These are phyloP conservation scores for Vulpes vulpes DNA, from an alignment of 2,113 vertebrate species.

Conservation along the genomic window DNA sequence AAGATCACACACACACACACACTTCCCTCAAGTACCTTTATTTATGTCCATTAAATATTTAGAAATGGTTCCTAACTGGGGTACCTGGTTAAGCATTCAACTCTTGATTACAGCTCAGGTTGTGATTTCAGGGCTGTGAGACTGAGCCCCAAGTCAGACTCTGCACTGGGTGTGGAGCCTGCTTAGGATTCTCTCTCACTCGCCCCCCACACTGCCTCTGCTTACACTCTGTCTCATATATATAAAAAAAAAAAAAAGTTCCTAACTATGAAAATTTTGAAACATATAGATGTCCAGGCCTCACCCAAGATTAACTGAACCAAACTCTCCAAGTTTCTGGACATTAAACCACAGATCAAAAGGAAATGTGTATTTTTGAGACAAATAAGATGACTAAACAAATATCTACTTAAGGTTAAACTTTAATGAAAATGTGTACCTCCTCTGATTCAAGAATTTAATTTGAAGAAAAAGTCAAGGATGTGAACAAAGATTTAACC, in stretches of 20 bases:
- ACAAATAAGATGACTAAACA: conserved; percentile 4
- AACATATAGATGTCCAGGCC: background rate
- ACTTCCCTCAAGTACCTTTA: background rate
- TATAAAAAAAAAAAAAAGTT: background rate
- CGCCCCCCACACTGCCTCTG: background rate
- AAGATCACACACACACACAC: background rate
- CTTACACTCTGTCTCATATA: background rate
- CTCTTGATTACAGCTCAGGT: background rate
- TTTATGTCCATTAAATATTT: conserved; percentile 11
- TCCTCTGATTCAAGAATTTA: conserved; percentile 45
- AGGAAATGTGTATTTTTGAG: background rate
- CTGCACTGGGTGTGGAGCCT: background rate
- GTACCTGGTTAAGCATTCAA: background rate
- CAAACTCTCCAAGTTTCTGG: conserved; percentile 31
- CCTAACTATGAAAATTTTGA: background rate
- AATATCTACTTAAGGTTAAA: conserved; percentile 2
- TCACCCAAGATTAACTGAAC: conserved; percentile 32
- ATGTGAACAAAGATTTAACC: background rate
- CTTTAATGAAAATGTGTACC: conserved; percentile 30
- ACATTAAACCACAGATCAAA: conserved; percentile 34
- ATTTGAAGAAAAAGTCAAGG: conserved; percentile 5
- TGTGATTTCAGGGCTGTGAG: background rate
- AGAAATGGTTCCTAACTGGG: background rate
- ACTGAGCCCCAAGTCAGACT: background rate
- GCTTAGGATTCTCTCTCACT: background rate